Conservation (phyloP, 2,113 vertebrate species). For the Mola mola region DNA sequence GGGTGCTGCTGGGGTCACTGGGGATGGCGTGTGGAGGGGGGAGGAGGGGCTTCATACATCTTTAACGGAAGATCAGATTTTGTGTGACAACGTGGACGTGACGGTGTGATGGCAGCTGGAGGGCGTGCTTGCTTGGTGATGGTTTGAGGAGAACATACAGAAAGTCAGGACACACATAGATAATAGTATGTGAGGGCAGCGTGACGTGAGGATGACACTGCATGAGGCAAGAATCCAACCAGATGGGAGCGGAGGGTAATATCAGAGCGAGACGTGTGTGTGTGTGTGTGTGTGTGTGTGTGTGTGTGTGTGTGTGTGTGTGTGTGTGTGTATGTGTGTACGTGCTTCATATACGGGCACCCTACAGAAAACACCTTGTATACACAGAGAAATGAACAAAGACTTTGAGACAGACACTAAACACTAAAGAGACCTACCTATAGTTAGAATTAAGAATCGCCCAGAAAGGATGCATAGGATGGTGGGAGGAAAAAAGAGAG, state of each 20-base stretch:
- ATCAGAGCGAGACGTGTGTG: constrained; percentile 41
- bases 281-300: constrained; percentile 38
- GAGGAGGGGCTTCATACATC: constrained; percentile 42
- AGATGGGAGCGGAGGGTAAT: constrained; percentile 51
- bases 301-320: constrained; percentile 21
- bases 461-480: constrained; percentile 76
- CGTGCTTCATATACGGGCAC: constrained; percentile 48
- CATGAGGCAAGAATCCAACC: constrained; percentile 61
- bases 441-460: constrained; percentile 74
- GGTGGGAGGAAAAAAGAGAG: constrained; percentile 67
- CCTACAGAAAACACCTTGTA: constrained; percentile 56
- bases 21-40: constrained; percentile 1
- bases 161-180: constrained; percentile 35
- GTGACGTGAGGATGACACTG: constrained; percentile 63
- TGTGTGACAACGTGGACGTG: constrained; percentile 49
- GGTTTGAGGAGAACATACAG: constrained; percentile 39
- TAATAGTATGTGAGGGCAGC: constrained; percentile 23
- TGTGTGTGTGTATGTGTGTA: constrained; percentile 33
- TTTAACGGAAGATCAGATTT: constrained; percentile 57
- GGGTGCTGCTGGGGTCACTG: no score
- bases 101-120: constrained; percentile 29
- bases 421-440: constrained; percentile 82
- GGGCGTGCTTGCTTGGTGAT: constrained; percentile 58
- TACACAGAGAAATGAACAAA: constrained; percentile 65
- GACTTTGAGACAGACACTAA: constrained; percentile 74